Percentiles rank a stretch among this genome's conserved stretches.
phyloP scores from a whole-genome alignment of 2,797 vertebrate species.

The Graptemys geographica region DNA sequence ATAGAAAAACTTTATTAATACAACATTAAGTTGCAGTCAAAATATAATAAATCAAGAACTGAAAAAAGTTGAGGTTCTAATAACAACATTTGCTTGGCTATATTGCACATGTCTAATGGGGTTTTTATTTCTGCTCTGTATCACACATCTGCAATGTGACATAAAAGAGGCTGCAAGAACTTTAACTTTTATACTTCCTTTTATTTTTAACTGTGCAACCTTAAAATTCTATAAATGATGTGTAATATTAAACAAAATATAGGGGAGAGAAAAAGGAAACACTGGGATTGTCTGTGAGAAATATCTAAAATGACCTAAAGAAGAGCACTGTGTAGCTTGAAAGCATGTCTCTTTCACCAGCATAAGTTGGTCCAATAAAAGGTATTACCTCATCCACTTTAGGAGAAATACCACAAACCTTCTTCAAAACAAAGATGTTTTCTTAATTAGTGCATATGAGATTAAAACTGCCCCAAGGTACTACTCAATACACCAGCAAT shows the following conservation, averaged over 20 bases:
- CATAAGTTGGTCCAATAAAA: not conserved
- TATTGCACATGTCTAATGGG: not conserved
- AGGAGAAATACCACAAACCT: slow-evolving; percentile 6
- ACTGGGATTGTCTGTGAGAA: not conserved
- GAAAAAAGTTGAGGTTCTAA: not conserved
- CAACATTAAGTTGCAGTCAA: not conserved
- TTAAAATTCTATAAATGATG: not conserved
- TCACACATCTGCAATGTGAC: not conserved
- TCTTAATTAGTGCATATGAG: not conserved
- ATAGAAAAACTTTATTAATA: not conserved
- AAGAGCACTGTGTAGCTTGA: not conserved
- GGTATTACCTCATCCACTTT: not conserved
- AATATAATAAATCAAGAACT: not conserved
- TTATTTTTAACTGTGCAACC: not conserved
- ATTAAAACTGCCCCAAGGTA: not conserved
- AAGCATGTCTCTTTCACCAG: not conserved
- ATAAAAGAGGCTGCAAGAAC: not conserved
- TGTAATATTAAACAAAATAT: not conserved
- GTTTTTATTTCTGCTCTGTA: not conserved
- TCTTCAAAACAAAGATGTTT: not conserved
- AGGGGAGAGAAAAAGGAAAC: not conserved
- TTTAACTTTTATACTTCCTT: not conserved
- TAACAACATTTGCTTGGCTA: not conserved
- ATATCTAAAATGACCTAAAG: not conserved
- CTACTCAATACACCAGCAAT: not conserved